Conservation (phyloP, 2,888 invertebrate genomes). For the Busseola fusca region DNA sequence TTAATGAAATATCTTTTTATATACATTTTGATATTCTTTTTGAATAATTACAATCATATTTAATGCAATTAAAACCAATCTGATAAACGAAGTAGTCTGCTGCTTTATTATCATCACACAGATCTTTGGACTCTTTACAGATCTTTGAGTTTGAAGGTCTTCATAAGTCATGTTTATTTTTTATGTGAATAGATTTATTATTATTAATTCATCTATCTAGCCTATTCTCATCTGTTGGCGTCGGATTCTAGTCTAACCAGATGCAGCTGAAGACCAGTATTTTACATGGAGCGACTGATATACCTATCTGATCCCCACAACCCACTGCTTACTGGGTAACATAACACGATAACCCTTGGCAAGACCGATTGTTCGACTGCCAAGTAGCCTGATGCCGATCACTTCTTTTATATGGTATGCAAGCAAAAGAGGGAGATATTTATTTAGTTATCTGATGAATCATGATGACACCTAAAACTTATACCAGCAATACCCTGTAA, state of each 20-base stretch:
- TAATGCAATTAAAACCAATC: not conserved
- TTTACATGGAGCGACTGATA: no score
- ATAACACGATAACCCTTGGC: no score
- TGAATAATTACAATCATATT: not conserved
- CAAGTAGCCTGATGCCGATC: not conserved
- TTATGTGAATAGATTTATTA: no score
- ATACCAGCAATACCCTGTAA: not conserved
- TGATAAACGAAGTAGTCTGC: not conserved
- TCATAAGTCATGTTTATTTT: no score
- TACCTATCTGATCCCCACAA: no score
- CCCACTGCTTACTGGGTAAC: no score
- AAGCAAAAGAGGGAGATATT: not conserved
- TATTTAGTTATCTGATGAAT: not conserved
- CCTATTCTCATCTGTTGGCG: no score
- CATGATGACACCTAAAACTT: not conserved
- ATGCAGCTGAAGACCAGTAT: no score
- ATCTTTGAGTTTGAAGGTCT: no score
- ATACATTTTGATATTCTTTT: not conserved
- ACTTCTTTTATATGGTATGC: not conserved
- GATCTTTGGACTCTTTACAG: no score
- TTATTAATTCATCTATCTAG: not conserved
- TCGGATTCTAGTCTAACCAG: no score
- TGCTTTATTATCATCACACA: not conserved
- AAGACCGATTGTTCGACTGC: no score
- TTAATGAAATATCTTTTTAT: conserved; percentile 28